Evolutionary conservation across 2,888 invertebrate genomes (phyloP), one percentile per base, ranked within the genome.

Genomic region (Hanleya hanleyi): DNA sequence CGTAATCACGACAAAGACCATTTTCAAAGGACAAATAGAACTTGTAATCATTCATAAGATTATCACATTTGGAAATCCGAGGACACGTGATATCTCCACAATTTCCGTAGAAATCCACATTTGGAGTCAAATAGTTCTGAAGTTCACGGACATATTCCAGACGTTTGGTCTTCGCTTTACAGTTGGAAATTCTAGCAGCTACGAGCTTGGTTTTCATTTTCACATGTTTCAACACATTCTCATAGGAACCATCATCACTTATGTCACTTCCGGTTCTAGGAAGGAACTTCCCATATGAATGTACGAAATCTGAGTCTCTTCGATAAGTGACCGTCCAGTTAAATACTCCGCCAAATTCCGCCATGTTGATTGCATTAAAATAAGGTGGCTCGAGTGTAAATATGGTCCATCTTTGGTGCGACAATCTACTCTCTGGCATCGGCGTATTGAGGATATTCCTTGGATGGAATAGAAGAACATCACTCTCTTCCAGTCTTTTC

Each of bases 251-350:
- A 29, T 15, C 26, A 22, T 15, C 26, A 4, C 29, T 26, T 1
- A 32, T 29, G 12, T 26, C 15, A 57, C 15, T 29, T 15, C 15
- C 22, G 22, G 32, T 29, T 2, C 12, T 15, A 1, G 57, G 57
- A n/a, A n/a, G n/a, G n/a, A n/a, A n/a, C n/a, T n/a, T n/a, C n/a
- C n/a, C n/a, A n/a, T n/a, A n/a, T n/a, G n/a, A n/a, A n/a, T n/a
- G n/a, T n/a, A n/a, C n/a, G 18, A 37, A 64, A 26, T 64, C 64
- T 1, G 64, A 64, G 36, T 64, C 64, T 9, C n/a, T 12, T 26
- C 64, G 18, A 26, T 64, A 64, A 4, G 64, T 64, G n/a, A 37
- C 32, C 18, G 64, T 64, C 64, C 36, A 37, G 26, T 64, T 64
- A 7, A 35, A 64, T 3, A 64, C 38, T 15, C 64, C 64, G 26